Evolutionary conservation across 2,113 vertebrate species (phyloP).

Genomic region (Xiphophorus couchianus): DNA sequence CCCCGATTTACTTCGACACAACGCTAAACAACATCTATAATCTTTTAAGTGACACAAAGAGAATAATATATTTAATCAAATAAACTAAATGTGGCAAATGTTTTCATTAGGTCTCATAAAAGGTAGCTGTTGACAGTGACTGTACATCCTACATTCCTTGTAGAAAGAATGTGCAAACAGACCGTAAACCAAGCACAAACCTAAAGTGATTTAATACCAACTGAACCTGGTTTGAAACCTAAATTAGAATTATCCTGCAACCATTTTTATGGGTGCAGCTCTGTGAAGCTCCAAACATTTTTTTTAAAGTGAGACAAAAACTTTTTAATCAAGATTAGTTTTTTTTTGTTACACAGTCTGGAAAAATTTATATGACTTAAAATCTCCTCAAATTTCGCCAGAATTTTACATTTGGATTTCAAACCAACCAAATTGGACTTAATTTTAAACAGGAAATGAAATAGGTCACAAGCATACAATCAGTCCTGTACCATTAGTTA

Average conservation of each 20-base stretch:
- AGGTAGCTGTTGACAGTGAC: background rate
- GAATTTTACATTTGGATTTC: background rate
- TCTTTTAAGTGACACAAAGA: constrained; percentile 14
- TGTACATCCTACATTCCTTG: constrained; percentile 39
- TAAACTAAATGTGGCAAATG: background rate
- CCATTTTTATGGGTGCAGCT: constrained; percentile 56
- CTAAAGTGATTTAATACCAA: constrained; percentile 42
- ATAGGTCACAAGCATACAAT: constrained; percentile 10
- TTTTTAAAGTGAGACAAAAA: background rate
- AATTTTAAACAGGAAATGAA: constrained; percentile 12
- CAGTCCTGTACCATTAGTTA: constrained; percentile 7
- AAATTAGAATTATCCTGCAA: constrained; percentile 47
- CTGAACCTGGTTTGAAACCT: constrained; percentile 2
- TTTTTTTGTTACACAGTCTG: background rate
- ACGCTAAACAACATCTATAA: background rate
- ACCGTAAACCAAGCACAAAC: constrained; percentile 59
- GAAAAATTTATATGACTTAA: background rate
- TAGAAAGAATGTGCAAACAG: constrained; percentile 59
- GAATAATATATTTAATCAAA: background rate
- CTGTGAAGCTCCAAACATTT: constrained; percentile 4
- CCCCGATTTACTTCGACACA: background rate
- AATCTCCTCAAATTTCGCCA: background rate
- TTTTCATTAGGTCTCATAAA: background rate
- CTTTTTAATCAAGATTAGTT: too few relatives aligned
- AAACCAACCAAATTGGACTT: background rate